phyloP scores from a whole-genome alignment of 2,113 vertebrate species.

The Rhinolophus ferrumequinum region DNA sequence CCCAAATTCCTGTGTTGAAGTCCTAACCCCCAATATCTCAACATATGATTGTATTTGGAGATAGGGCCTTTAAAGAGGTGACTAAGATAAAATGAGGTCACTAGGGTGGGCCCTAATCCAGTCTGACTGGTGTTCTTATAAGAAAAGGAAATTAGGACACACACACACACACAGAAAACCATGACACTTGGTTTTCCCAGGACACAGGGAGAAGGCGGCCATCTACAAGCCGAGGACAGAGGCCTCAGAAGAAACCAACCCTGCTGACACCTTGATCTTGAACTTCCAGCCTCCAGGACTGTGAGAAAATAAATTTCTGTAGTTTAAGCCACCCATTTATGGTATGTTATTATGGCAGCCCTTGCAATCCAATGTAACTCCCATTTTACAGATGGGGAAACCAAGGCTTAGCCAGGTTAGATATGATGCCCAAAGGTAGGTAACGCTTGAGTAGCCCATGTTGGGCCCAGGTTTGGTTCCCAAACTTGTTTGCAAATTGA shows the following conservation, averaged over 20 bases:
- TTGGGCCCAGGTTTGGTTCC: background rate
- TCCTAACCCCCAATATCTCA: background rate
- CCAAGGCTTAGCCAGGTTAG: background rate
- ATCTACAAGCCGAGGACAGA: background rate
- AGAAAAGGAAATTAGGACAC: background rate
- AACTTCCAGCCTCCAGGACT: background rate
- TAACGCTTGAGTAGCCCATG: background rate
- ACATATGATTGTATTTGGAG: background rate
- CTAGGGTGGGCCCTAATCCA: background rate
- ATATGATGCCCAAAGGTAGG: too few relatives aligned
- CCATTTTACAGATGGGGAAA: background rate
- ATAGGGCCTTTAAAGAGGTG: background rate
- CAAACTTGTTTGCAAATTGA: constrained; percentile 15
- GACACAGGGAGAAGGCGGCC: fast-evolving
- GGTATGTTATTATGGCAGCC: background rate
- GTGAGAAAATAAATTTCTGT: background rate
- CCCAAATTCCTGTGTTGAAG: background rate
- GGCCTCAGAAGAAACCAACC: background rate
- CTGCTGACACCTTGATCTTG: background rate
- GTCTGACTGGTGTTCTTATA: background rate
- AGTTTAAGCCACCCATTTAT: background rate
- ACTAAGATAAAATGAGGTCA: background rate
- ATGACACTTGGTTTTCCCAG: too few relatives aligned
- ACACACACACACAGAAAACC: background rate
- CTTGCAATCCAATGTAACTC: background rate